These are phyloP conservation scores for Allolobophora icterica DNA, from an alignment of 2,888 invertebrate genomes.

Conservation along the genomic window DNA sequence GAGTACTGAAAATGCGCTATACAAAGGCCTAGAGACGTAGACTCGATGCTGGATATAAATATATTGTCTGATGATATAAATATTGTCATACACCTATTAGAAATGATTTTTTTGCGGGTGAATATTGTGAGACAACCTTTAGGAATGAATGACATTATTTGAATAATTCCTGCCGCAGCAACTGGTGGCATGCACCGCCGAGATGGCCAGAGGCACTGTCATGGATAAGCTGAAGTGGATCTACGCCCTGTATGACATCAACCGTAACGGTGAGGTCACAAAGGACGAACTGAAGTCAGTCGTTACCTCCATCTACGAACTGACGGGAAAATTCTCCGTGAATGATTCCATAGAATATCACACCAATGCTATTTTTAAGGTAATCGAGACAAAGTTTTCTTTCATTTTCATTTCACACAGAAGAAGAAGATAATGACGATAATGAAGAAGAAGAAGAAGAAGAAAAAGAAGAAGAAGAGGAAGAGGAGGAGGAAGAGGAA, in stretches of 20 bases:
- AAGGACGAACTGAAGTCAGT: background rate
- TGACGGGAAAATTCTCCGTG: background rate
- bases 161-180: background rate
- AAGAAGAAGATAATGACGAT: too few relatives aligned
- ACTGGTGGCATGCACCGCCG: background rate
- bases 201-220: constrained; percentile 27
- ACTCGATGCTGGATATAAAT: background rate
- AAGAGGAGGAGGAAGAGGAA: too few relatives aligned
- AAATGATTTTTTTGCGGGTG: background rate
- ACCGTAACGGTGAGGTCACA: constrained; percentile 13
- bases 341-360: constrained; percentile 6
- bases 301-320: background rate
- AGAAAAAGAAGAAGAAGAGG: too few relatives aligned
- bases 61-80: too few relatives aligned
- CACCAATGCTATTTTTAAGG: constrained; percentile 20
- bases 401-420: background rate
- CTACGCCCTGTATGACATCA: constrained; percentile 23
- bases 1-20: too few relatives aligned
- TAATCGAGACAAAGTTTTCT: background rate
- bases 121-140: background rate
- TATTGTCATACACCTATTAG: background rate
- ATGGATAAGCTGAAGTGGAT: constrained; percentile 30
- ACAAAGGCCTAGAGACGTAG: background rate
- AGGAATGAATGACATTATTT: background rate
- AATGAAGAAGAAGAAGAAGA: too few relatives aligned